Base-by-base conservation (phyloP, 2,888 invertebrate species). In the Anthophora plumipes region DNA sequence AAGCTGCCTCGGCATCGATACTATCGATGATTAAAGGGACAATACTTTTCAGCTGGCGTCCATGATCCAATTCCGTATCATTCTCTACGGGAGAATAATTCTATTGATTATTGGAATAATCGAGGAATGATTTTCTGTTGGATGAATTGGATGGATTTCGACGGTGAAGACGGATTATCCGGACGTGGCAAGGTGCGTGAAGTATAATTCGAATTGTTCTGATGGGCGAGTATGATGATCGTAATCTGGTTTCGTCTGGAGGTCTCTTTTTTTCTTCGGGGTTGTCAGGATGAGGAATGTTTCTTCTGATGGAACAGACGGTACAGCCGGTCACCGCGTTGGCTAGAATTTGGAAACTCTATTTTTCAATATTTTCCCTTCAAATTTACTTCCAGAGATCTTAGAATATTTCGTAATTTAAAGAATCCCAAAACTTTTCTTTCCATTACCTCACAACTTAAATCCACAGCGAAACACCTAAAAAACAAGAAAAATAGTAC, bases 241-340 rank as follows among this genome's bases (percentile, higher is more conserved):
- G 57, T 69, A 46, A 69, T 69, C 68, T 57, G 37, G 43, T 43
- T 61, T 9, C 31, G 31, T 3, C 14, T 20, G 37, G 39, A 12
- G 41, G 39, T 9, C 25, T 67, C 22, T 14, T 37, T 46, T 48
- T 57, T 37, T 57, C 31, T 37, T 57, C 31, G n/a, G 20, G 37
- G 31, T 22, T 46, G 68, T 57, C 68, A 69, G 14, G 48, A 59
- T 69, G 68, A 69, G 48, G 37, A 14, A 69, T 69, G 46, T 43
- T 14, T 20, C 68, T 37, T 43, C 20, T 31, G 55, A 57, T 57
- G 39, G 20, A 37, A 12, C 43, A n/a, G n/a, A n/a, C n/a, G n/a
- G n/a, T n/a, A n/a, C n/a, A n/a, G n/a, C n/a, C n/a, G n/a, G n/a
- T n/a, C n/a, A n/a, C n/a, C n/a, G n/a, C n/a, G n/a, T n/a, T n/a